Percentiles rank a stretch among this genome's conserved stretches.
phyloP scores from a whole-genome alignment of 2,797 vertebrate genomes.

The Epinephelus coioides region DNA sequence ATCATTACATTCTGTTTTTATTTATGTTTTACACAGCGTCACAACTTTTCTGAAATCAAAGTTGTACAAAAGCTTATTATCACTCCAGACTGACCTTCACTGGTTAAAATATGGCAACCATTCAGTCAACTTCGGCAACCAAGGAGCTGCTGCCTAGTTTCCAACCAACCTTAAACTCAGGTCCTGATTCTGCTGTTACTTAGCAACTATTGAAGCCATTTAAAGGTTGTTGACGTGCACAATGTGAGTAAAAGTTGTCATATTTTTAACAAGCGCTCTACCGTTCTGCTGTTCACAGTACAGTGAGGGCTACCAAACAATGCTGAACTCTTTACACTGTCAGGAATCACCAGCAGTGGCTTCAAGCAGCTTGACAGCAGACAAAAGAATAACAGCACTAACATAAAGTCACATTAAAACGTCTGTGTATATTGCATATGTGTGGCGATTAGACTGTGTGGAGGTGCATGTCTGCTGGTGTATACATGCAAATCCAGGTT shows the following conservation, averaged over 20 bases:
- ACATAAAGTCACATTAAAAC: too few relatives aligned
- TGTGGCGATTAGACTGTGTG: background rate
- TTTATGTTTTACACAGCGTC: too few relatives aligned
- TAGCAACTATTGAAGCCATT: slow-evolving; percentile 32
- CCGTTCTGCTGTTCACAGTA: background rate
- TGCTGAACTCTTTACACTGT: background rate
- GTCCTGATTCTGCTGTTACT: slow-evolving; percentile 13
- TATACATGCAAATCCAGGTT: background rate
- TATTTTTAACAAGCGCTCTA: slow-evolving; percentile 6
- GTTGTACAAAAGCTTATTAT: too few relatives aligned
- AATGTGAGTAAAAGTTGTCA: slow-evolving; percentile 17
- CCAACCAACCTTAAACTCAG: background rate
- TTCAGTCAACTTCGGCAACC: too few relatives aligned
- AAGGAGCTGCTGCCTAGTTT: too few relatives aligned
- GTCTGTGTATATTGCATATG: background rate
- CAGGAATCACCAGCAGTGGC: slow-evolving; percentile 1
- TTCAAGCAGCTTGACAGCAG: background rate
- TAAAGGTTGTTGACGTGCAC: slow-evolving; percentile 9
- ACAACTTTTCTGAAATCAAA: too few relatives aligned
- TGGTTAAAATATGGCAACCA: too few relatives aligned
- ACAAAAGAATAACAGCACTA: background rate
- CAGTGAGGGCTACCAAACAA: background rate
- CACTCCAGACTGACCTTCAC: too few relatives aligned
- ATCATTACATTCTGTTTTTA: too few relatives aligned
- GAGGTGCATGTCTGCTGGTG: background rate